phyloP scores from a whole-genome alignment of 2,113 vertebrate species.

The Rhynchopsitta pachyrhyncha region DNA sequence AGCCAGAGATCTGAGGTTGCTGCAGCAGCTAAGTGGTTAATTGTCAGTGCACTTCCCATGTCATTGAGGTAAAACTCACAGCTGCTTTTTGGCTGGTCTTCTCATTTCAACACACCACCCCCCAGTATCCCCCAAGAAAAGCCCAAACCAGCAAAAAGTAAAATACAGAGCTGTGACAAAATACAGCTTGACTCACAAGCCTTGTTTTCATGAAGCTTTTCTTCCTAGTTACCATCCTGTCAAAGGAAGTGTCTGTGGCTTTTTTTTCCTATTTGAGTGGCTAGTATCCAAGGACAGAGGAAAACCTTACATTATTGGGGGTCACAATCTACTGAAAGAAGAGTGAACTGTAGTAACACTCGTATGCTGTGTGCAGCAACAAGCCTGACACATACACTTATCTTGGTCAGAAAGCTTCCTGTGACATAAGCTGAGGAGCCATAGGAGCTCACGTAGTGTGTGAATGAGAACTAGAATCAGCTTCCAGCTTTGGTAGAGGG shows the following conservation, averaged over 20 bases:
- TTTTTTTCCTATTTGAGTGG: conserved; percentile 68
- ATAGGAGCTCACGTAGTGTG: neutral
- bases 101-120: neutral
- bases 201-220: neutral
- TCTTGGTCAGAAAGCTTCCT: conserved; percentile 33
- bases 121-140: neutral
- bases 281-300: conserved; percentile 66
- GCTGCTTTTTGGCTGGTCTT: neutral
- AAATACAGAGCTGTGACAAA: neutral
- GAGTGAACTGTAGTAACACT: neutral
- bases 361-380: neutral
- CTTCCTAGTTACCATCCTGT: conserved; percentile 12
- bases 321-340: conserved; percentile 25
- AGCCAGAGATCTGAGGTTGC: neutral
- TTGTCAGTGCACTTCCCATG: neutral
- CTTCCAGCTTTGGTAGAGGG: neutral
- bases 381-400: neutral
- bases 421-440: neutral
- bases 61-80: neutral
- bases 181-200: neutral
- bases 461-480: neutral
- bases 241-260: conserved; percentile 62
- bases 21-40: neutral
- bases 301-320: conserved; percentile 44
- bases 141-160: neutral